These are phyloP conservation scores for Elephantulus edwardii DNA, from an alignment of 2,113 vertebrate species.

Conservation along the genomic window DNA sequence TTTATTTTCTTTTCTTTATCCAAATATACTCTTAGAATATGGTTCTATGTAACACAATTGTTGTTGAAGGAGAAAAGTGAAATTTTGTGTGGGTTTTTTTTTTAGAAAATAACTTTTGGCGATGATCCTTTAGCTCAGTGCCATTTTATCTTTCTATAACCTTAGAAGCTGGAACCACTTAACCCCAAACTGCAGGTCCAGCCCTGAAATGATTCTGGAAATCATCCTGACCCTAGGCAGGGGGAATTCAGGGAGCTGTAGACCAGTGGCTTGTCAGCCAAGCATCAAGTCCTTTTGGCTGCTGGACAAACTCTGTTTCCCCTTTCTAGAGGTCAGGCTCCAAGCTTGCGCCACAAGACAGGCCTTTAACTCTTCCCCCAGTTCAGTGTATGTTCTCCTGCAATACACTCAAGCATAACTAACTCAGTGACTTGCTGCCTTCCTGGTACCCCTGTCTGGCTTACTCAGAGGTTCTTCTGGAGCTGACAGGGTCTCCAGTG, in stretches of 20 bases:
- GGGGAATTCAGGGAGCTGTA: conserved; percentile 22
- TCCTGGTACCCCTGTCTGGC: rapidly evolving
- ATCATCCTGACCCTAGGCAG: neutral
- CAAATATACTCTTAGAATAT: neutral
- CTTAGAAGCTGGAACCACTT: conserved; percentile 42
- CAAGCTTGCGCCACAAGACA: neutral
- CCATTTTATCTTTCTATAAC: neutral
- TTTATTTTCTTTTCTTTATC: neutral
- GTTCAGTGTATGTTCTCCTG: neutral
- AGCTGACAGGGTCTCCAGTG: rapidly evolving
- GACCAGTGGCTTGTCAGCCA: neutral
- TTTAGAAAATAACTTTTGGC: neutral
- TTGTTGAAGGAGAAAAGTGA: neutral
- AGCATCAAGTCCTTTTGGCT: neutral
- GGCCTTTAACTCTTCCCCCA: neutral
- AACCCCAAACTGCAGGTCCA: neutral
- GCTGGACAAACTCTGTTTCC: neutral
- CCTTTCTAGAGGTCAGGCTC: neutral
- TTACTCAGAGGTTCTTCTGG: neutral
- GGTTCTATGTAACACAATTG: neutral
- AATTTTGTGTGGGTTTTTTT: no score
- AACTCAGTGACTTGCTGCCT: neutral
- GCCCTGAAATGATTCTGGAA: conserved; percentile 17
- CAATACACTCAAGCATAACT: rapidly evolving
- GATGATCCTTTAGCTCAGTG: conserved; percentile 15